Conservation (phyloP, 2,888 invertebrate genomes). For the Auanema freiburgensis region DNA sequence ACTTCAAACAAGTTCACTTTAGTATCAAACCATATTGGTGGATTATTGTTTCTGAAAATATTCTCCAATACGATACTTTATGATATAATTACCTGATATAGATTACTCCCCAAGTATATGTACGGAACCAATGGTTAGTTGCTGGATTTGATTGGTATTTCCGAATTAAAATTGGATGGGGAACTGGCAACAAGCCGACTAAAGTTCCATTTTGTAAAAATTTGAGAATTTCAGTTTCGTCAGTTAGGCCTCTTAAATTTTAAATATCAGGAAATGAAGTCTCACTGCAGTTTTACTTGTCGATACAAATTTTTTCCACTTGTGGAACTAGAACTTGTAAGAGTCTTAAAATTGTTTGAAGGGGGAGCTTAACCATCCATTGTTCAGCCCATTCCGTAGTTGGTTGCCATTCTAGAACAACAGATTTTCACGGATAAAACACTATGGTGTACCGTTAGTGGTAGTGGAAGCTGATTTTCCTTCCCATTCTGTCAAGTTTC, state of each 20-base stretch:
- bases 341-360: conserved; percentile 98
- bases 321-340: conserved; percentile 97
- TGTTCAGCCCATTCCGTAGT: conserved; percentile 88
- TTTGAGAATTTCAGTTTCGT: conserved; percentile 97
- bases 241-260: conserved; percentile 83
- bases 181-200: conserved; percentile 93
- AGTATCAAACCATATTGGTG: conserved; percentile 99
- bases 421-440: too few relatives aligned
- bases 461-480: conserved; percentile 19
- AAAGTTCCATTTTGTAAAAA: conserved; percentile 97
- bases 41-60: conserved; percentile 85
- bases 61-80: neutral
- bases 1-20: conserved; percentile 94
- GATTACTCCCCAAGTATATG: conserved; percentile 99
- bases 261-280: neutral
- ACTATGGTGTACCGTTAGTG: neutral
- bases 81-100: conserved; percentile 78
- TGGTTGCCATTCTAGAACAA: conserved; percentile 79
- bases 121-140: conserved; percentile 98
- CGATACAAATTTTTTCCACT: conserved; percentile 99
- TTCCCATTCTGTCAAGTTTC: conserved; percentile 35
- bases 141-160: conserved; percentile 97
- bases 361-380: conserved; percentile 93
- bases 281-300: too few relatives aligned
- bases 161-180: conserved; percentile 96